Conservation (phyloP, 2,888 invertebrate genomes). For the Hypolimnas misippus region DNA sequence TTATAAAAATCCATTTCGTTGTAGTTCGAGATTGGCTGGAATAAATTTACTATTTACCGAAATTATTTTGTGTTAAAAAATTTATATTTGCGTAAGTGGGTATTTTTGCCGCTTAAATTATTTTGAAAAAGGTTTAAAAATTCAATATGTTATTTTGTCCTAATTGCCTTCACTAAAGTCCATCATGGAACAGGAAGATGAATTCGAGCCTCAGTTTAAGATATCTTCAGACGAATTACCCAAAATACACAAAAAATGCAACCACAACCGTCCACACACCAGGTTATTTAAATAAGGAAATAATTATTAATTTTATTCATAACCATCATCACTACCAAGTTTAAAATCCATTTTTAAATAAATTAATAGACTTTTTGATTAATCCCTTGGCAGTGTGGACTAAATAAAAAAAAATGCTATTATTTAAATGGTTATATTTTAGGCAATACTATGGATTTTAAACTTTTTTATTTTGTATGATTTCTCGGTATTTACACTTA, state of each 20-base stretch:
- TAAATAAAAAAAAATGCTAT: not conserved
- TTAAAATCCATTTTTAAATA: slow-evolving; percentile 17
- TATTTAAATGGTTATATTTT: no score
- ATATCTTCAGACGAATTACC: slow-evolving; percentile 66
- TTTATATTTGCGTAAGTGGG: not conserved
- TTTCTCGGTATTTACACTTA: no score
- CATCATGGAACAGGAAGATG: slow-evolving; percentile 69
- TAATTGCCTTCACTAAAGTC: slow-evolving; percentile 52
- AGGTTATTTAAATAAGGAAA: slow-evolving; percentile 58
- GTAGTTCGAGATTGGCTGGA: slow-evolving; percentile 29
- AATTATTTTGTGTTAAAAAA: slow-evolving; percentile 18
- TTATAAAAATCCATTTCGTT: slow-evolving; percentile 24
- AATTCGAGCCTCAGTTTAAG: slow-evolving; percentile 58
- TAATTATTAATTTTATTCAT: slow-evolving; percentile 41
- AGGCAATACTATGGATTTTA: no score
- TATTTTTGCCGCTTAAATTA: not conserved
- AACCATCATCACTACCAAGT: not conserved
- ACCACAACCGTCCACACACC: slow-evolving; percentile 76
- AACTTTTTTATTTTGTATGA: no score
- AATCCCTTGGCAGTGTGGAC: not conserved
- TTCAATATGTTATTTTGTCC: slow-evolving; percentile 43
- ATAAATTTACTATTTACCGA: slow-evolving; percentile 29
- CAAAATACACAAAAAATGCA: slow-evolving; percentile 76
- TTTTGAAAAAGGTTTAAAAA: not conserved
- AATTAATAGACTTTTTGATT: not conserved